These are phyloP conservation scores for Microcebus jonahi DNA, from an alignment of 2,113 vertebrate genomes.

Conservation along the genomic window DNA sequence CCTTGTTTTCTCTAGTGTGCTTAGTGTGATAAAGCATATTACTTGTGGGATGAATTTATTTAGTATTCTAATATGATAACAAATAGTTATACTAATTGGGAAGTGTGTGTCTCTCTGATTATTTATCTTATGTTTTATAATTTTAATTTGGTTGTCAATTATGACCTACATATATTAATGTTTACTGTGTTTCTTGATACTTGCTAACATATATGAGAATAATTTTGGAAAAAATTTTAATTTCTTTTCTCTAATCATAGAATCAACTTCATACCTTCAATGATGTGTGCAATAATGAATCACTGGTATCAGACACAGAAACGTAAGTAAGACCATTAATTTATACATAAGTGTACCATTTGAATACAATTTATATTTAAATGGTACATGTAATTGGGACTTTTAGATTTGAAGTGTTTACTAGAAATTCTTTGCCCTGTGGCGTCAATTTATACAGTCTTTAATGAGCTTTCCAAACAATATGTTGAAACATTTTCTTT, in stretches of 20 bases:
- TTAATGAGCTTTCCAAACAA: not conserved
- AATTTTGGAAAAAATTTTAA: constrained; percentile 66
- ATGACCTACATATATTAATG: not conserved
- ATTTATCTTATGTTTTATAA: not conserved
- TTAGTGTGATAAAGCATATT: constrained; percentile 10
- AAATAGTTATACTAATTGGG: not conserved
- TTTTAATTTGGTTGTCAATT: constrained; percentile 26
- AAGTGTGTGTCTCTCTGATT: not conserved
- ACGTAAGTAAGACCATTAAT: constrained; percentile 90
- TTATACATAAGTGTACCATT: not conserved
- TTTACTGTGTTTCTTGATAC: constrained; percentile 22
- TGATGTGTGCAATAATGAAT: constrained; percentile 99
- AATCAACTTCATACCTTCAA: constrained; percentile 99
- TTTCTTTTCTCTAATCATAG: constrained; percentile 86
- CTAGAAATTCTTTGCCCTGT: constrained; percentile 16
- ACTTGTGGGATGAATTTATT: constrained; percentile 13
- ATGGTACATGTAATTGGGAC: constrained; percentile 33
- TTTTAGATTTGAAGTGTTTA: constrained; percentile 10
- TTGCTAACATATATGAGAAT: not conserved
- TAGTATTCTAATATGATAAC: constrained; percentile 39
- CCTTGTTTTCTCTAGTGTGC: constrained; percentile 27
- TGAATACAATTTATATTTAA: not conserved
- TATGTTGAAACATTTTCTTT: not conserved
- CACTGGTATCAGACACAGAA: constrained; percentile 99
- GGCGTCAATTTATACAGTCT: not conserved